Evolutionary conservation across 2,113 vertebrate species (phyloP).

Genomic region (Tamias sibiricus): DNA sequence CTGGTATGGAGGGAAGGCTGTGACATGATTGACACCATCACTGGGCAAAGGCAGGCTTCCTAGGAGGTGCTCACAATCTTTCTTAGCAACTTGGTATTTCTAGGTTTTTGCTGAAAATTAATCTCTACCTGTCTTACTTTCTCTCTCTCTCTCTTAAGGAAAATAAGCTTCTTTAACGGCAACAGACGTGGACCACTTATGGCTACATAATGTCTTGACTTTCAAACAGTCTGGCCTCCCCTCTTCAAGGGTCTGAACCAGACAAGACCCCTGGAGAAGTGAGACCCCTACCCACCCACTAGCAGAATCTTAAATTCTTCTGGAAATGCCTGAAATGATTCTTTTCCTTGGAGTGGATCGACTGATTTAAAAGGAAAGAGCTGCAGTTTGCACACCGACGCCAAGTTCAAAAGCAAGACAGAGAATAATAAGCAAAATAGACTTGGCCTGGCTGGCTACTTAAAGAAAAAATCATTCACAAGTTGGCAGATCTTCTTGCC

Average conservation of each 20-base stretch:
- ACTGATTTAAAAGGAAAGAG: background rate
- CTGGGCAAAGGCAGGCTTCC: background rate
- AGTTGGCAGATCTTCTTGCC: background rate
- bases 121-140: background rate
- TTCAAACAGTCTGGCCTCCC: background rate
- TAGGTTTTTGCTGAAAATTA: background rate
- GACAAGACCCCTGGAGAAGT: background rate
- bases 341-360: background rate
- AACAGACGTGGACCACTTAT: too few relatives aligned
- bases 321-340: background rate
- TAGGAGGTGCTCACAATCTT: background rate
- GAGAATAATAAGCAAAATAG: background rate
- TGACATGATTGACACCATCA: background rate
- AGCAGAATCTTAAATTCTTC: background rate
- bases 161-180: too few relatives aligned
- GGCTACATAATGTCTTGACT: background rate
- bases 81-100: background rate
- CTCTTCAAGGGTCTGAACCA: background rate
- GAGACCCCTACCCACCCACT: too few relatives aligned
- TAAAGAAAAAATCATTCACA: background rate
- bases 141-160: too few relatives aligned
- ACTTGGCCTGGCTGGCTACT: background rate
- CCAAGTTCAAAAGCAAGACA: background rate
- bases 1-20: too few relatives aligned
- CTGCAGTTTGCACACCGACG: background rate